Evolutionary conservation across 1,140 invertebrate species (phyloP).

Genomic region (Neocloeon triangulifer): DNA sequence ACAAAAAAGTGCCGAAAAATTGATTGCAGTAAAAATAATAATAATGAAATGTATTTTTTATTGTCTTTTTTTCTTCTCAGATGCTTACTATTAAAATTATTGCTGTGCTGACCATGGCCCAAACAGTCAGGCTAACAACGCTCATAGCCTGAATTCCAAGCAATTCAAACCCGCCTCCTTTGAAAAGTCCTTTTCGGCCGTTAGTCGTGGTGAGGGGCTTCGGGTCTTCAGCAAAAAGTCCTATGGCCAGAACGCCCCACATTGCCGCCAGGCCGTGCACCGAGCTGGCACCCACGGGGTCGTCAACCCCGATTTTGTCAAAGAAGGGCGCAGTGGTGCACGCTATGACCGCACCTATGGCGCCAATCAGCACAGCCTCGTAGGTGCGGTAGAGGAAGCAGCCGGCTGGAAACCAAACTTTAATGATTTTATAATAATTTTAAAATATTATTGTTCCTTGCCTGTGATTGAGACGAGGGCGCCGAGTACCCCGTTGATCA

Average conservation of each 20-base stretch:
- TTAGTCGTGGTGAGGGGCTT: constrained; percentile 49
- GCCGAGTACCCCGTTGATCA: constrained; percentile 76
- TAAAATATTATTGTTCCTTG: constrained; percentile 14
- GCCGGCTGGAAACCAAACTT: constrained; percentile 33
- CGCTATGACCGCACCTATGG: constrained; percentile 49
- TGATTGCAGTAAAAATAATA: constrained; percentile 1
- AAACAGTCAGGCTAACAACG: constrained; percentile 38
- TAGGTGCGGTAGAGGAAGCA: constrained; percentile 70
- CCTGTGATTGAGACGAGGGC: constrained; percentile 70
- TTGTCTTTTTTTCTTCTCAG: neutral
- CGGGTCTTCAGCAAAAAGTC: constrained; percentile 74
- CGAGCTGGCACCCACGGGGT: constrained; percentile 74
- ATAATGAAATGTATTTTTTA: constrained; percentile 1
- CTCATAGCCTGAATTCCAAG: constrained; percentile 56
- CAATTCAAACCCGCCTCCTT: constrained; percentile 71
- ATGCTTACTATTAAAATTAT: constrained; percentile 40
- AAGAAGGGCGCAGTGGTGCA: constrained; percentile 45
- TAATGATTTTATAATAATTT: constrained; percentile 2
- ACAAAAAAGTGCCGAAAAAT: neutral
- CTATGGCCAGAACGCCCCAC: constrained; percentile 66
- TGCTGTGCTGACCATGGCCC: constrained; percentile 47
- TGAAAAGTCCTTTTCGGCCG: constrained; percentile 53
- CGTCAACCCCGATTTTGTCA: constrained; percentile 56
- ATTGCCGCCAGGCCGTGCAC: constrained; percentile 45
- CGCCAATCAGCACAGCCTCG: constrained; percentile 66